phyloP scores from a whole-genome alignment of 2,113 vertebrate species.

The Vimba vimba region DNA sequence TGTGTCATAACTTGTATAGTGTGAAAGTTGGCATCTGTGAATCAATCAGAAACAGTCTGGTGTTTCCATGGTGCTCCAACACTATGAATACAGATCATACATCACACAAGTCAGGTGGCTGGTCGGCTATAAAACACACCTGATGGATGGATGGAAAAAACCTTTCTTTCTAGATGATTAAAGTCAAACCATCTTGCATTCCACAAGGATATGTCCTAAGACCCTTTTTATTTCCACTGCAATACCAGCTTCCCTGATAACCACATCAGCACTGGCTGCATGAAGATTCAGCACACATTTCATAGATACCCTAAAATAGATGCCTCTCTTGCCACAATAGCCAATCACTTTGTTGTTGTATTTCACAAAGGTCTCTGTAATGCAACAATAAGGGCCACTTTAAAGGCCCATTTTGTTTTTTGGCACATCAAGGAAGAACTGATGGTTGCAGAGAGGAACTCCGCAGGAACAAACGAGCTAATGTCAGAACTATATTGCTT shows the following conservation, averaged over 20 bases:
- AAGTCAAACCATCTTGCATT: background rate
- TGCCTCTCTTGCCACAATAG: background rate
- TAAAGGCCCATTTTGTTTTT: background rate
- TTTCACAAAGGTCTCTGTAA: background rate
- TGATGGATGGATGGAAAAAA: background rate
- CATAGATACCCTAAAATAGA: background rate
- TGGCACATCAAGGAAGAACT: background rate
- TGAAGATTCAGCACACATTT: background rate
- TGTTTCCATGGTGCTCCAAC: background rate
- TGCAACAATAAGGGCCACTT: background rate
- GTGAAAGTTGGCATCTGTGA: no score
- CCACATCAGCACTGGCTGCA: background rate
- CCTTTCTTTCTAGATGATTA: no score
- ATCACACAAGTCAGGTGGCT: background rate
- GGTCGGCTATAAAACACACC: background rate
- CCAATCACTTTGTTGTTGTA: background rate
- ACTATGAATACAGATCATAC: background rate
- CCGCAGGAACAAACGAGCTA: background rate
- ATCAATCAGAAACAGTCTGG: no score
- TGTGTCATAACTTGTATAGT: no score
- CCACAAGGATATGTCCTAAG: background rate
- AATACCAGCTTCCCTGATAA: background rate
- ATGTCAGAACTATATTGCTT: constrained; percentile 12
- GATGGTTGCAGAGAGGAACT: background rate
- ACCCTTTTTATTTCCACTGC: background rate